Evolutionary conservation across 2,888 invertebrate genomes (phyloP), one percentile per base, ranked within the genome.

Genomic region (Parascotia fuliginaria): DNA sequence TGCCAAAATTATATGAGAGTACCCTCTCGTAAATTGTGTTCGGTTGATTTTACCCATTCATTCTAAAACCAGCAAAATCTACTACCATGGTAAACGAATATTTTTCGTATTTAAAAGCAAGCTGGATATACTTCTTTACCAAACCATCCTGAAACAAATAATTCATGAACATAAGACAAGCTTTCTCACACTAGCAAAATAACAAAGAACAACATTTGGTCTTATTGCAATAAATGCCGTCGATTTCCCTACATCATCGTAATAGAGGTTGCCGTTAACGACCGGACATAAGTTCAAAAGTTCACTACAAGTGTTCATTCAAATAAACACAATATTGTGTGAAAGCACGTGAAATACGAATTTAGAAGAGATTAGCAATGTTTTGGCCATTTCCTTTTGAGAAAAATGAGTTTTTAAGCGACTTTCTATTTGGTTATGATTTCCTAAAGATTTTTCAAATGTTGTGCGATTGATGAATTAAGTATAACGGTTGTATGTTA

Each of bases 321-420:
- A 39, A 54, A 65, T 31, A 51, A 42, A n/a, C 15, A 34, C 42
- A 5, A 11, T 50, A 79, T 76, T 75, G 79, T 79, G 73, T 65
- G 72, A 73, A 73, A 73, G 70, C 81, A 81, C 80, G 79, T 65
- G 67, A 80, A 74, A 80, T 71, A 66, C 66, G 75, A 73, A 81
- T 81, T 75, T 76, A 66, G 70, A 72, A 70, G 38, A 73, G 70
- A 78, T 78, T 79, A 78, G 54, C 42, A 44, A 39, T 61, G 46
- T 42, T 39, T 34, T 19, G 28, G 40, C 16, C 12, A 47, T 56
- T 53, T 66, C 44, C 39, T 48, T 34, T 42, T 5, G 16, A 34
- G n/a, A 49, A 56, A 58, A 66, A 58, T 56, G 33, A 33, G 19
- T 50, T 52, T 69, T 56, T 57, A 58, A 60, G 51, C 9, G 39